Evolutionary conservation across 2,113 vertebrate species (phyloP).

Genomic region (Antigone vipio): DNA sequence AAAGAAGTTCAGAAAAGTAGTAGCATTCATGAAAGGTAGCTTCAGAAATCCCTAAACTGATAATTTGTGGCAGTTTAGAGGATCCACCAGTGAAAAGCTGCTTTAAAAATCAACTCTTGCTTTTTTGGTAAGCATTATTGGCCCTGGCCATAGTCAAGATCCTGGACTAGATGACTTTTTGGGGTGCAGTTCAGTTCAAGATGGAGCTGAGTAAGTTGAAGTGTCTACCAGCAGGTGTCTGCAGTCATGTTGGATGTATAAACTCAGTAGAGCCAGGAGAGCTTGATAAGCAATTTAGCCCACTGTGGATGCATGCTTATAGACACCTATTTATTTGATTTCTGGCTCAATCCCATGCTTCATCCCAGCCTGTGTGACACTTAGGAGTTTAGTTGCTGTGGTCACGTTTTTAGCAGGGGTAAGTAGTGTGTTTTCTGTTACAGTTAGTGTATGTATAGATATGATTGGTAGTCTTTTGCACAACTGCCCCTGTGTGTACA

Average conservation of each 20-base stretch:
- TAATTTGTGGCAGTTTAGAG: not conserved
- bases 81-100: not conserved
- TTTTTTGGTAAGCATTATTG: not conserved
- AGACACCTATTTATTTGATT: not conserved
- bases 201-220: not conserved
- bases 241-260: not conserved
- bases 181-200: not conserved
- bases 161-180: not conserved
- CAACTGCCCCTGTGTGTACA: not conserved
- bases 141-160: not conserved
- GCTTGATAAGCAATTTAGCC: not conserved
- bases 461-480: not conserved
- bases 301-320: not conserved
- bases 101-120: not conserved
- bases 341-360: not conserved
- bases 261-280: not conserved
- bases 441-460: not conserved
- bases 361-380: not conserved
- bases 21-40: not conserved
- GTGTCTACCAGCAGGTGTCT: not conserved
- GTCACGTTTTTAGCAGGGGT: not conserved
- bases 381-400: not conserved
- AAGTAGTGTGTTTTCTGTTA: not conserved
- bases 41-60: not conserved
- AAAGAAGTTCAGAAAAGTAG: not conserved